Conservation (phyloP, 2,888 invertebrate species). For the Poecilobothrus nobilitatus region DNA sequence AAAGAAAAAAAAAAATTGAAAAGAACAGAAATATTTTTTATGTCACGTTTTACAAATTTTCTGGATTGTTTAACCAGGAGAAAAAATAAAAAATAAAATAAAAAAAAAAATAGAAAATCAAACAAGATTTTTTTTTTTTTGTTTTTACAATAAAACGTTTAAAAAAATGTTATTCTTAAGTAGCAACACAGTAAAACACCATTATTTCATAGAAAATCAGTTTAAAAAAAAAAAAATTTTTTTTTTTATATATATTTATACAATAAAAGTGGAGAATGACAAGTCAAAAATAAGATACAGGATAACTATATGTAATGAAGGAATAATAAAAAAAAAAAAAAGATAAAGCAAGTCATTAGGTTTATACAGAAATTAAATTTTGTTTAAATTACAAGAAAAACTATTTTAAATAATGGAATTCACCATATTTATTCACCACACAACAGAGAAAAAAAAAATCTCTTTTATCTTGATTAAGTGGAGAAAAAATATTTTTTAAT, state of each 20-base stretch:
- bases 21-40: neutral
- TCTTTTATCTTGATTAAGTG: too few species aligned
- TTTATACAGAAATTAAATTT: too few species aligned
- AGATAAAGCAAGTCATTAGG: neutral
- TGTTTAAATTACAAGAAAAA: too few species aligned
- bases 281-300: neutral
- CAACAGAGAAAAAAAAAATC: too few species aligned
- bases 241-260: neutral
- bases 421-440: too few species aligned
- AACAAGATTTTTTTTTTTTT: neutral
- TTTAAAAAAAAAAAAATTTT: too few species aligned
- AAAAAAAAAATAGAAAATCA: too few species aligned
- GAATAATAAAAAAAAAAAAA: neutral
- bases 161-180: neutral
- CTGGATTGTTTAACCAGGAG: neutral
- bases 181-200: neutral
- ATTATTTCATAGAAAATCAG: neutral
- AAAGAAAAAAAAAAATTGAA: neutral
- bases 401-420: too few species aligned
- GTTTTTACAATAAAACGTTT: neutral
- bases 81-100: neutral
- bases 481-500: too few species aligned
- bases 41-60: constrained; percentile 6
- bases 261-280: neutral
- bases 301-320: neutral